Evolutionary conservation across 2,113 vertebrate genomes (phyloP), one percentile per base, ranked within the genome.

Genomic region (Fukomys damarensis): DNA sequence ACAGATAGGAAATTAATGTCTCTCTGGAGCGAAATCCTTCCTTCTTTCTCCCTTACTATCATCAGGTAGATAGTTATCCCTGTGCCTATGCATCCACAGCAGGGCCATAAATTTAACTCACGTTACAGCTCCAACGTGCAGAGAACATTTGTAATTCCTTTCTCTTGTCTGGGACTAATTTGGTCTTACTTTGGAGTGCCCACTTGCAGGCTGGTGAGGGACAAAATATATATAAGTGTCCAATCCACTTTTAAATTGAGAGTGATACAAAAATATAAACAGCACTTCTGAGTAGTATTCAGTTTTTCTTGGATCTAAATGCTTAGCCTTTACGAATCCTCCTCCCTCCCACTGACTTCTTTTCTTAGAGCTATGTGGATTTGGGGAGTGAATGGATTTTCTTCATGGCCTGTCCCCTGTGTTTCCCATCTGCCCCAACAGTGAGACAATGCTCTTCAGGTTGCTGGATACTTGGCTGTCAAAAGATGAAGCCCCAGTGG

Each of bases 71-170:
- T 46, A 49, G 2, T 49, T 86, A 81, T 46, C 41, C n/a, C 54
- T 28, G 22, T 79, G 46, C 24, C 22, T 61, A 28, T 35, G 56
- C 9, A 54, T 86, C 79, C 80, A 30, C 49, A 89, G 49, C 24
- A 74, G 49, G 11, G 30, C 80, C 89, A 76, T 80, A 83, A 83
- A 95, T 88, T 90, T 94, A 93, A 89, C 89, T 91, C 61, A 56
- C 38, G 46, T 32, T 59, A 41, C 14, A 63, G 52, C 63, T 83
- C 80, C 20, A 3, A n/a, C 1, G 12, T 72, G 28, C 49, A 84
- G 56, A 83, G 35, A 32, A 54, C 35, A 32, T 56, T 83, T 74
- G 14, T 70, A 46, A 89, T 68, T 56, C 49, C n/a, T 97, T 80
- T 41, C 54, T 79, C n/a, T 83, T 81, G 13, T 83, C 38, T 91